Conservation (phyloP, 2,888 invertebrate genomes). For the Craniophora ligustri region DNA sequence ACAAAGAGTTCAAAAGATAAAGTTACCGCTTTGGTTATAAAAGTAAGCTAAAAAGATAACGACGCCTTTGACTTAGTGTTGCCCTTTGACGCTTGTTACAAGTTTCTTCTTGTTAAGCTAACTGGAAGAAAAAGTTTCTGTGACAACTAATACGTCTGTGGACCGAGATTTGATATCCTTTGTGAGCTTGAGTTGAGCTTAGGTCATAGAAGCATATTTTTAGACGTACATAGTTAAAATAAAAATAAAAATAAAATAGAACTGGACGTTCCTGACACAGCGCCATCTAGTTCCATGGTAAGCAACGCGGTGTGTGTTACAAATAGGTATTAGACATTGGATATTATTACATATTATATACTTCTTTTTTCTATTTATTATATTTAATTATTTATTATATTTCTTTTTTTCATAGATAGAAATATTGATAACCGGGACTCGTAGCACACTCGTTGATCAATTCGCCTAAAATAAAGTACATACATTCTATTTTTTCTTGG, state of each 20-base stretch:
- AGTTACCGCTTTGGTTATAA: constrained; percentile 57
- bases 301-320: too few relatives aligned
- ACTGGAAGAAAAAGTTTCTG: constrained; percentile 59
- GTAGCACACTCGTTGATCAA: too few relatives aligned
- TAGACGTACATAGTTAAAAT: constrained; percentile 1
- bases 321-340: too few relatives aligned
- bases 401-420: too few relatives aligned
- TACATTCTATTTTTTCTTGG: too few relatives aligned
- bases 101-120: constrained; percentile 65
- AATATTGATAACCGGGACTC: too few relatives aligned
- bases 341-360: too few relatives aligned
- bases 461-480: too few relatives aligned
- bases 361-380: too few relatives aligned
- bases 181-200: constrained; percentile 16
- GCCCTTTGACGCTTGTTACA: constrained; percentile 66
- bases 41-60: constrained; percentile 67
- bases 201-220: background rate
- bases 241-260: background rate
- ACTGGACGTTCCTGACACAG: too few relatives aligned
- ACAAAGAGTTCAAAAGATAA: constrained; percentile 49
- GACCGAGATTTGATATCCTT: constrained; percentile 48
- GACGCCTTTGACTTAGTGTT: constrained; percentile 59
- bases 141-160: constrained; percentile 56
- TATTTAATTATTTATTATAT: too few relatives aligned
- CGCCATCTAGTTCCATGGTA: too few relatives aligned